Evolutionary conservation across 1,140 invertebrate genomes (phyloP).

Genomic region (Zophobas morio): DNA sequence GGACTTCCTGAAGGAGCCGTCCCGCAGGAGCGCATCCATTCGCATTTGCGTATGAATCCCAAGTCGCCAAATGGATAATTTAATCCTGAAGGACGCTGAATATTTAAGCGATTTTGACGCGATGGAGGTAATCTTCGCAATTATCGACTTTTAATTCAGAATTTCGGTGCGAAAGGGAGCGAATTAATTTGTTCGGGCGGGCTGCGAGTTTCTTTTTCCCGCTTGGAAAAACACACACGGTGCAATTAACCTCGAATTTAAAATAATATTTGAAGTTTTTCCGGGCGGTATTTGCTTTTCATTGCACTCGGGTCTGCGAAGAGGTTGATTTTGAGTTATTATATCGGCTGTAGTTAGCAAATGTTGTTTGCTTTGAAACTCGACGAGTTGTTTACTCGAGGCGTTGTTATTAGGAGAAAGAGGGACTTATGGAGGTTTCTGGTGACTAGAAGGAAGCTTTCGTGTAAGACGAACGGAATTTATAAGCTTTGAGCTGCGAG

Average conservation of each 20-base stretch:
- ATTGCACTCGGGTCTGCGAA: neutral
- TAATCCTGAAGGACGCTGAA: slow-evolving; percentile 14
- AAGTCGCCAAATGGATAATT: slow-evolving; percentile 2
- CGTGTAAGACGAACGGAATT: no score
- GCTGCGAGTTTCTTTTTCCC: neutral
- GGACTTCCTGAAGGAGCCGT: slow-evolving; percentile 1
- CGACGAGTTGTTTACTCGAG: slow-evolving; percentile 4
- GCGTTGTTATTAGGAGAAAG: neutral
- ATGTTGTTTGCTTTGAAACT: slow-evolving; percentile 3
- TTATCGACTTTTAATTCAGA: slow-evolving; percentile 11
- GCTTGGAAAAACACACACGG: slow-evolving; percentile 2
- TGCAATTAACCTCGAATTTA: slow-evolving; percentile 24
- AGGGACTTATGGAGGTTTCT: no score
- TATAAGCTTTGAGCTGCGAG: no score
- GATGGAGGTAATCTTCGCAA: slow-evolving; percentile 10
- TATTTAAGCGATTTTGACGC: slow-evolving; percentile 1
- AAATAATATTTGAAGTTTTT: slow-evolving; percentile 19
- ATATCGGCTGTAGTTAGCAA: slow-evolving; percentile 10
- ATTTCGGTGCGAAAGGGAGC: neutral
- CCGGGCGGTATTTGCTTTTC: neutral
- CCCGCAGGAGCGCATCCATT: slow-evolving; percentile 2
- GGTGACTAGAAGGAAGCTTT: no score
- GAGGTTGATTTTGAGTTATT: neutral
- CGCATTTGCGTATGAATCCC: slow-evolving; percentile 31
- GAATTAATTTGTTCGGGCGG: neutral